Conservation (phyloP, 2,113 vertebrate genomes). For the Caretta caretta region DNA sequence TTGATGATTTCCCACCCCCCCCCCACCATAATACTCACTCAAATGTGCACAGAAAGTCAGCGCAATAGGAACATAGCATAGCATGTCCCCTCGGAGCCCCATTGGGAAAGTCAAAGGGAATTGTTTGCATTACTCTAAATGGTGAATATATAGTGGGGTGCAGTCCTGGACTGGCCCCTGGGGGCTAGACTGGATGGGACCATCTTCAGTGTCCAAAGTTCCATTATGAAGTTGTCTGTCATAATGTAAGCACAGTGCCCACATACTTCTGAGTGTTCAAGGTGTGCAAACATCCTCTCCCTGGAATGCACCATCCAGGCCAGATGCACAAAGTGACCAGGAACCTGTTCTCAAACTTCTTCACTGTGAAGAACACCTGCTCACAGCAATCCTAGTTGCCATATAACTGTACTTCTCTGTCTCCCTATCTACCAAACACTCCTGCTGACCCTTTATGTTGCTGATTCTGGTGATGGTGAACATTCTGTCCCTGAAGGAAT, state of each 20-base stretch:
- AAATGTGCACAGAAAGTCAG: neutral
- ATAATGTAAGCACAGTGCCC: neutral
- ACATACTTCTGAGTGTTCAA: neutral
- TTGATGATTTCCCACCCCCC: neutral
- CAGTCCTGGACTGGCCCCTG: neutral
- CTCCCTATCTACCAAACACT: neutral
- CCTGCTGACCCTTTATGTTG: conserved; percentile 12
- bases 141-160: neutral
- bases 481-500: conserved; percentile 26
- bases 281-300: neutral
- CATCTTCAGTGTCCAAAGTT: neutral
- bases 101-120: neutral
- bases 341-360: neutral
- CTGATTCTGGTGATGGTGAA: neutral
- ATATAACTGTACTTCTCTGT: neutral
- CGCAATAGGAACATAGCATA: neutral
- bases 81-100: neutral
- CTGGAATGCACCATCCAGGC: neutral
- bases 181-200: neutral
- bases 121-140: neutral
- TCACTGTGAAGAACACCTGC: neutral
- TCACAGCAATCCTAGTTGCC: neutral
- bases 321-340: neutral
- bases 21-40: neutral
- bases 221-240: neutral